Base-by-base conservation (phyloP, 1,140 invertebrate genomes). In the Drosophila pachea region DNA sequence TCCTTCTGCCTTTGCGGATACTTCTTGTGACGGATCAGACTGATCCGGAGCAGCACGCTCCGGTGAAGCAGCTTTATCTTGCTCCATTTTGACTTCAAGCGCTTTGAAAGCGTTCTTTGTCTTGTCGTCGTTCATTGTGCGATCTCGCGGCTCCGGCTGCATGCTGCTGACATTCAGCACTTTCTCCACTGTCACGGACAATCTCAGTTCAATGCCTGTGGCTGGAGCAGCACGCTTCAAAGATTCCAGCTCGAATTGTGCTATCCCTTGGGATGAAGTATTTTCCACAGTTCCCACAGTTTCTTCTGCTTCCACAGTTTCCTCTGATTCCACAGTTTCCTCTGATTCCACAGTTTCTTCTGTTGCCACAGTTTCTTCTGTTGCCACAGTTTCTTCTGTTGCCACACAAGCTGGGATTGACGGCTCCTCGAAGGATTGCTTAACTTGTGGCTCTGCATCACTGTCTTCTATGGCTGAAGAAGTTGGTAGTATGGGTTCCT, bases 191-290 rank as follows among this genome's bases (percentile, higher is more conserved):
- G 49, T 52, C 49, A 35, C 16, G 2, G 49, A 31, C 32, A 52
- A 32, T 12, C 35, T 52, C 6, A 52, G 9, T 33, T 52, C 49
- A 5, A 52, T 52, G 49, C 49, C 49, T 5, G 49, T 52, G 5
- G 49, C 49, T 52, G 35, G 14, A 7, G 49, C 49, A 4, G 32
- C 32, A 0, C 49, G 49, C 32, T 14, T 52, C 4, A 52, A 12
- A 12, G 49, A 52, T 36, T 52, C 49, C 12, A 52, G 16, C 35
- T 52, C 49, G 49, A 52, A 52, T 9, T 29, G 45, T 7, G 43
- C 16, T 5, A 48, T 8, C 0, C 16, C 45, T n/a, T 31, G 29
- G 6, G 22, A 31, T 8, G 22, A 6, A 35, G 6, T 12, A 12
- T 29, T 7, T 12, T 32, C 31, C 31, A 33, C 8, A 9, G n/a